Percentiles rank a stretch among this genome's conserved stretches.
Evolutionary conservation across 1,140 invertebrate genomes (phyloP).

Genomic region (Psix sp.): DNA sequence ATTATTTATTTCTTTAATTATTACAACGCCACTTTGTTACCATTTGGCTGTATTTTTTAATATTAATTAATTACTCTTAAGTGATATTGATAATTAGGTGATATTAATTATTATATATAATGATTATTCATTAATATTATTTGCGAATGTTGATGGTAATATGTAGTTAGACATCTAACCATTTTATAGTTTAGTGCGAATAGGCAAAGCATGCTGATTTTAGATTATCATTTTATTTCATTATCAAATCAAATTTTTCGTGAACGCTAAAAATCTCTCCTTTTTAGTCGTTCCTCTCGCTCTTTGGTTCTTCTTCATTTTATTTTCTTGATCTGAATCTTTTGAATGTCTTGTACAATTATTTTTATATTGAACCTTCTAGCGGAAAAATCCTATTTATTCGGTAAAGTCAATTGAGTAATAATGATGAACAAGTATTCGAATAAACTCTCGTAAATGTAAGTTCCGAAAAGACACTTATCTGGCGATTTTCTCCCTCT

Average conservation of each 20-base stretch:
- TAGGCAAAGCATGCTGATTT: slow-evolving; percentile 66
- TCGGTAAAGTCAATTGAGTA: too few species aligned
- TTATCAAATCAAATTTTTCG: slow-evolving; percentile 40
- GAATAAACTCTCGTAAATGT: too few species aligned
- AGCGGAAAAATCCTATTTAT: too few species aligned
- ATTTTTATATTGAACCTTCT: too few species aligned
- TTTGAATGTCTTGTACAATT: slow-evolving; percentile 24
- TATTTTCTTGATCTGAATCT: slow-evolving; percentile 20
- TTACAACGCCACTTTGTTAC: slow-evolving; percentile 35
- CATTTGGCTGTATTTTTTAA: slow-evolving; percentile 22
- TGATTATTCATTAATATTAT: slow-evolving; percentile 33
- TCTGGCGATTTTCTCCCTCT: too few species aligned
- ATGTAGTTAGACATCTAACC: slow-evolving; percentile 60
- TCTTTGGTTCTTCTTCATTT: slow-evolving; percentile 1
- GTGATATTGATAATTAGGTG: slow-evolving; percentile 26
- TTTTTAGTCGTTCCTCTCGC: slow-evolving; percentile 7
- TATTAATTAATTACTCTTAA: slow-evolving; percentile 35
- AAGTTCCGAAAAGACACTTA: too few species aligned
- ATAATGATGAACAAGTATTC: too few species aligned
- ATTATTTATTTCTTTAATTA: slow-evolving; percentile 30
- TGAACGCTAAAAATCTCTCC: slow-evolving; percentile 52
- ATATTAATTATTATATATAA: slow-evolving; percentile 27
- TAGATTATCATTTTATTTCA: slow-evolving; percentile 64
- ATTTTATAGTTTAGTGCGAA: slow-evolving; percentile 60
- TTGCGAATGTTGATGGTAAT: slow-evolving; percentile 62